These are phyloP conservation scores for Jaculus jaculus DNA, from an alignment of 2,113 vertebrate species.

Conservation along the genomic window DNA sequence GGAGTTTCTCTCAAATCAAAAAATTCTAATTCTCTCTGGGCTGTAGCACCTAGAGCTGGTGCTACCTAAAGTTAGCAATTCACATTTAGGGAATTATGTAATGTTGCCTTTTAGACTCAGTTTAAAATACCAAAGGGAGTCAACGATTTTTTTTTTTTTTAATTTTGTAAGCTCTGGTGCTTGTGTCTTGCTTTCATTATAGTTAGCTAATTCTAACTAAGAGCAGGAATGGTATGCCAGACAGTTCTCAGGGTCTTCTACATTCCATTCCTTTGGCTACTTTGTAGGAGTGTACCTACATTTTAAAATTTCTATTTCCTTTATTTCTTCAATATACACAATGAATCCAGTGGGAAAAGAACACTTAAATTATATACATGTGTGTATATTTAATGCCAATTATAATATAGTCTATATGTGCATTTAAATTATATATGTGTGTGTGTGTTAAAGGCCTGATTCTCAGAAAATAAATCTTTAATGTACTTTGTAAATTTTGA, in stretches of 20 bases:
- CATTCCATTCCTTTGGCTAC: not conserved
- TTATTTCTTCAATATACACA: slow-evolving; percentile 20
- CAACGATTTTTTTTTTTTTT: not conserved
- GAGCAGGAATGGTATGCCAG: not conserved
- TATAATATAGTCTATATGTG: too few species aligned
- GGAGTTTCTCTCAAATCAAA: not conserved
- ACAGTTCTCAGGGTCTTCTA: not conserved
- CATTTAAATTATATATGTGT: not conserved
- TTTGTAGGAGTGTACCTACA: not conserved
- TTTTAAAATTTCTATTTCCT: not conserved
- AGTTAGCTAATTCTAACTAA: not conserved
- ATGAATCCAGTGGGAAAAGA: not conserved
- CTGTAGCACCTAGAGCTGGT: not conserved
- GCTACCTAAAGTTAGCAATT: not conserved
- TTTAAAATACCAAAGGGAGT: not conserved
- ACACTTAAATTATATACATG: not conserved
- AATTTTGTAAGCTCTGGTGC: not conserved
- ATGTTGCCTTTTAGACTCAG: not conserved
- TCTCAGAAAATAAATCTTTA: slow-evolving; percentile 38
- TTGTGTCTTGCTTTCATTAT: not conserved
- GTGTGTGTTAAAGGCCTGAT: not conserved
- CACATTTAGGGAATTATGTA: not conserved
- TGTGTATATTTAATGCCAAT: not conserved
- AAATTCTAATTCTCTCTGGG: not conserved
- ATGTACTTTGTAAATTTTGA: slow-evolving; percentile 40